These are phyloP conservation scores for Trogon melanurus DNA, from an alignment of 2,113 vertebrate species.

Conservation along the genomic window DNA sequence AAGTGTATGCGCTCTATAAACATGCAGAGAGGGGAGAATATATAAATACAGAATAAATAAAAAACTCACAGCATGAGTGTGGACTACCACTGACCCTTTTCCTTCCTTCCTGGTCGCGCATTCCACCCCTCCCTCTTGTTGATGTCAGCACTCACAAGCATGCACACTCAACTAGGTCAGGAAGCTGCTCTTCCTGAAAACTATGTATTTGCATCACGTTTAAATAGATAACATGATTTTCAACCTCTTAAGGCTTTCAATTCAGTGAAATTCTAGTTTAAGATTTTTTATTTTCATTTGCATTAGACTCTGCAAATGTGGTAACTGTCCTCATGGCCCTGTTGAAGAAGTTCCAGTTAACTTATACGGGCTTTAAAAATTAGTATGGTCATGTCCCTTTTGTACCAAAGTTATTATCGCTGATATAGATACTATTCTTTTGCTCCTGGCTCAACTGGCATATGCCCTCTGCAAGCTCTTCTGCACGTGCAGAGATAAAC, in stretches of 20 bases:
- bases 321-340: neutral
- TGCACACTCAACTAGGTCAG: neutral
- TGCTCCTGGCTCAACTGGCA: neutral
- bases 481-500: neutral
- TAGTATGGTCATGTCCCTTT: neutral
- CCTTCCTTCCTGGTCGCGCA: neutral
- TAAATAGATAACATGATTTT: accelerated
- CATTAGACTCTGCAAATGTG: neutral
- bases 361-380: neutral
- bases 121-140: neutral
- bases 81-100: neutral
- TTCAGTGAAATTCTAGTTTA: neutral
- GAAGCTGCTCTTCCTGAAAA: neutral
- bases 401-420: neutral
- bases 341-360: neutral
- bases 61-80: neutral
- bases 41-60: too few relatives aligned
- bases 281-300: neutral
- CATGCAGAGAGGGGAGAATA: neutral
- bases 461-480: neutral
- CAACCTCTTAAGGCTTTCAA: neutral
- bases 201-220: accelerated
- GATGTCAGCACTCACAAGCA: neutral
- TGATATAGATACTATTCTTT: accelerated
- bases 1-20: neutral